Base-by-base conservation (phyloP, 2,888 invertebrate genomes). In the Eumacrocentrus americanus region DNA sequence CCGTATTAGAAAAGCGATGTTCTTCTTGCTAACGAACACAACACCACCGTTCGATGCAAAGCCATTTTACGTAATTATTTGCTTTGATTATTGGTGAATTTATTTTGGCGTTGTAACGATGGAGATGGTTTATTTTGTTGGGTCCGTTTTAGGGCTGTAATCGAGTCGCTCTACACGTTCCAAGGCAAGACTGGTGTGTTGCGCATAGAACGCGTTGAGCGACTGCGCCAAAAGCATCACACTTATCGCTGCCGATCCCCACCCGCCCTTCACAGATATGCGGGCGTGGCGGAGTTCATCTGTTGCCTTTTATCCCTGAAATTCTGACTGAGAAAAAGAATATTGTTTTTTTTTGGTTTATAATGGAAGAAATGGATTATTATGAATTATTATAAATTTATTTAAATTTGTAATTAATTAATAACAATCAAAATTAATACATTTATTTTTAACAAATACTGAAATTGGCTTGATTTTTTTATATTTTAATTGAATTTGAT, bases 141-240 rank as follows among this genome's bases (percentile, higher is more conserved):
- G 42, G 56, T 54, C 54, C 44, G 55, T 59, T 71, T 68, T 68
- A 73, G 72, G 64, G 68, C 72, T 67, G 59, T 62, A 71, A 69
- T 64, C 58, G 63, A 70, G 70, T 71, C 73, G 69, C 71, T 75
- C 77, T 58, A 53, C 52, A 53, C 52, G 75, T 76, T 77, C 73
- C 74, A 69, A 74, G 73, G 78, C 76, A 73, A 77, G 75, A 78
- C 79, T 79, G 78, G 77, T 77, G 14, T 16, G 50, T 22, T 12
- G 11, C 23, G 35, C 35, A 22, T 22, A 23, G 38, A 38, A 37
- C 14, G 35, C 34, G 18, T 35, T 78, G 75, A 69, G 77, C 75
- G 75, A 67, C 77, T 78, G 77, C 78, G 76, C 75, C 70, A 70
- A 70, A 70, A 60, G 59, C 68, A 61, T 52, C 65, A 68, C 70